Evolutionary conservation across 2,797 vertebrate genomes (phyloP), one percentile per base, ranked within the genome.

Genomic region (Luscinia luscinia): DNA sequence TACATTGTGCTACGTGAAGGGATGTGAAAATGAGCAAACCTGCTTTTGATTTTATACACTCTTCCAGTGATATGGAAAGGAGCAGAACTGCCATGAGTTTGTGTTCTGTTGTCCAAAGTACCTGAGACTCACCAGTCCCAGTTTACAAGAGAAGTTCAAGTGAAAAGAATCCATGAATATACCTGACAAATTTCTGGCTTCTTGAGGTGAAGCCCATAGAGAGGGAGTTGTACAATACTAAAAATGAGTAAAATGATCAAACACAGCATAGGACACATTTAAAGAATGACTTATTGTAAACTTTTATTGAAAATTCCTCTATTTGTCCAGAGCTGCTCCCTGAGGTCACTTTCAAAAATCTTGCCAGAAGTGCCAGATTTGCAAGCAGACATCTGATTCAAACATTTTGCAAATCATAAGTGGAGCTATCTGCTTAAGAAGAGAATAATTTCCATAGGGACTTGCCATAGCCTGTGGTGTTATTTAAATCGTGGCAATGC

Each of bases 331-430:
- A 96, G 77, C 6, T 73, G 41, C 7, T 84, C 72, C 59, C 79
- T 75, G 48, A 93, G 59, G 85, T 86, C 52, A 76, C 77, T 73
- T 78, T 80, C 43, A 72, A 95, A 94, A 14, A 45, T 40, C 11
- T 45, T 91, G 63, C 69, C 86, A 85, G 93, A 96, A 96, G 72
- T 61, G 95, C 77, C 79, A 96, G 77, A 90, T 93, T 93, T 94
- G 68, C 97, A 73, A 87, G 79, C 36, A 94, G 83, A 90, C 43
- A 73, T 95, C 72, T 92, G 73, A 92, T 96, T 89, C 58, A 83
- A 96, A 82, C 21, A 55, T 93, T 97, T 96, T 95, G 30, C 68
- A 96, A 55, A 49, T 94, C 90, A 78, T 86, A 96, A 95, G 89
- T 72, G 90, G 79, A 89, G 11, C 34, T 83, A 51, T 48, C 13